Evolutionary conservation across 2,888 invertebrate genomes (phyloP), one percentile per base, ranked within the genome.

Genomic region (Noctua pronuba): DNA sequence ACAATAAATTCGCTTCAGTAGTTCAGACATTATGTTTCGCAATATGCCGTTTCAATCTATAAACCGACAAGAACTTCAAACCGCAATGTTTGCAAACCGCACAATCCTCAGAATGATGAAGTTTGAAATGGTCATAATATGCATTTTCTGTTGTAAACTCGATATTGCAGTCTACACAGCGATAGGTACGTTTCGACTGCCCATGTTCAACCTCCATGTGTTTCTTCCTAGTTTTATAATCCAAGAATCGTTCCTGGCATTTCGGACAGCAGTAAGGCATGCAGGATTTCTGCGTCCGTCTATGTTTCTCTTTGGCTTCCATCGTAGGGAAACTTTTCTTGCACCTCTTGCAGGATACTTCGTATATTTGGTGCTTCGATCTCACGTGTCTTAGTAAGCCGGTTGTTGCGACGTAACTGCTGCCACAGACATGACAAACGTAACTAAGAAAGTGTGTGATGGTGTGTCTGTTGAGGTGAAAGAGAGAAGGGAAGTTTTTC

Each of bases 401-500:
- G 0, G 95, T 95, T 0, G 95, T 94, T 0, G 96, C 95, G 0
- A 95, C 93, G 74, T 96, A 96, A 35, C 96, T 95, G 79, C 93
- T 94, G 0, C 96, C 96, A 83, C 96, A 96, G 0, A 94, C 95
- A 65, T 96, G 94, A 74, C 96, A 96, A 0, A 95, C 95, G 84
- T 95, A 95, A 65, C 94, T 95, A 8, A 95, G 77, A 69, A 96
- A 96, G 75, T 96, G 96, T 0, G 95, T 94, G 21, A 96, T 94
- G 2, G 96, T 96, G 80, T 96, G 96, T 35, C 95, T 83, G 69
- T 96, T 96, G 8, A 96, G 73, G 65, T 95, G 95, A 73, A 95
- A 93, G 0, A 96, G 87, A 0, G 95, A 94, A 0, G 96, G 95
- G 3, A 94, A 91, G 35, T 89, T 94, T 77, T 96, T 95, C 8